A percentile compares a stretch with the other conserved stretches of the same genome.
Conservation (phyloP, 1,140 invertebrate species). For the Drosophila kepulauana region DNA sequence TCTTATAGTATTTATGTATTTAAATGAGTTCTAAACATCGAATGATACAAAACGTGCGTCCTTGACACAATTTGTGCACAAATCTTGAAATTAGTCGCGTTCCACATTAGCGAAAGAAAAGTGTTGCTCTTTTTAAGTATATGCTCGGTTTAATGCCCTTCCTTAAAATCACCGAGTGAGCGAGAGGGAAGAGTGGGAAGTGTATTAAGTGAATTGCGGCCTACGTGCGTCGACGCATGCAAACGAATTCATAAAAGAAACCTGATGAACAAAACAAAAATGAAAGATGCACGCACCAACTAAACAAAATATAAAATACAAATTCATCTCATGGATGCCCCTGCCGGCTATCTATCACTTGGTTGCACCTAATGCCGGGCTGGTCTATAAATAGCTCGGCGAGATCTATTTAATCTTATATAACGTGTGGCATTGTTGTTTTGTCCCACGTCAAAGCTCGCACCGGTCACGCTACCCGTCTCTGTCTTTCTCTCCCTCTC, state of each 20-base stretch:
- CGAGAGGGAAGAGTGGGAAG: background rate
- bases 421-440: slow-evolving; percentile 49
- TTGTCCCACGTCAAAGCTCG: slow-evolving; percentile 22
- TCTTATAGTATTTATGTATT: slow-evolving; percentile 15
- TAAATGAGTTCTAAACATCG: slow-evolving; percentile 9
- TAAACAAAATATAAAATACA: slow-evolving; percentile 9
- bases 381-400: slow-evolving; percentile 17
- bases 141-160: slow-evolving; percentile 2
- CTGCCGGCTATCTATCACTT: background rate
- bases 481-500: background rate
- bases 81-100: slow-evolving; percentile 3
- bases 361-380: background rate
- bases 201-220: slow-evolving; percentile 15
- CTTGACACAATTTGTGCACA: slow-evolving; percentile 64
- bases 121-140: background rate
- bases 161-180: background rate
- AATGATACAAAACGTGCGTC: slow-evolving; percentile 31
- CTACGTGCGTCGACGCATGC: slow-evolving; percentile 56
- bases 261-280: background rate
- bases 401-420: slow-evolving; percentile 37
- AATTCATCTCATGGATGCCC: background rate
- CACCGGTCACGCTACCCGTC: background rate
- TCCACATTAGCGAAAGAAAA: background rate
- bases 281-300: background rate
- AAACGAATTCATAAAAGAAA: slow-evolving; percentile 14